Conservation (phyloP, 2,888 invertebrate genomes). For the Scaptomyza polygonia region DNA sequence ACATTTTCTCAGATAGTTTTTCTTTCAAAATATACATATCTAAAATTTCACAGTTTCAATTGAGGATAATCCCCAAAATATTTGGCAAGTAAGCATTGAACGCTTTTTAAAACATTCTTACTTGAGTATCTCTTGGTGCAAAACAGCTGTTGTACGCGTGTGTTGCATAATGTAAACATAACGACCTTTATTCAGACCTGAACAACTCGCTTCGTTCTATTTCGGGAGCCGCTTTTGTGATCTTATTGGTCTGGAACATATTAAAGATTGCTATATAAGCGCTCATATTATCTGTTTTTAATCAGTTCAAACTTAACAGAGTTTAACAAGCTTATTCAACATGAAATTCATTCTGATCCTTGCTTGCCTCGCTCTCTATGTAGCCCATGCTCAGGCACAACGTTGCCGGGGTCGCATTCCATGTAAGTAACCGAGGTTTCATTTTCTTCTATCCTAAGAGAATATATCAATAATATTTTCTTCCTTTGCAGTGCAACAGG, state of each 20-base stretch:
- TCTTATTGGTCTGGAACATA: not conserved
- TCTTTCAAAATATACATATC: too few relatives aligned
- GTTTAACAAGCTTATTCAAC: not conserved
- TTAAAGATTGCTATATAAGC: conserved; percentile 13
- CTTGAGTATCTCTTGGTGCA: too few relatives aligned
- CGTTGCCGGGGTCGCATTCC: not conserved
- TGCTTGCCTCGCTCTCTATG: conserved; percentile 26
- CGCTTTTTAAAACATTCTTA: too few relatives aligned
- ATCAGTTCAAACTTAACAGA: conserved; percentile 19
- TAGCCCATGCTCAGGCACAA: conserved; percentile 27
- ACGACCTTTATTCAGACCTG: not conserved
- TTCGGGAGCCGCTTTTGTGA: not conserved
- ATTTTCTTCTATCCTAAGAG: not conserved
- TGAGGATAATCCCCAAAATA: too few relatives aligned
- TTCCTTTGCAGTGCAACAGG: not conserved
- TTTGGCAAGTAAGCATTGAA: too few relatives aligned
- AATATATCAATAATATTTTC: too few relatives aligned
- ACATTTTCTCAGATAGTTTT: too few relatives aligned
- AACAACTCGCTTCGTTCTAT: not conserved
- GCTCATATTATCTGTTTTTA: not conserved
- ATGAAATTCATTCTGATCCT: conserved; percentile 46
- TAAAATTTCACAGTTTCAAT: too few relatives aligned
- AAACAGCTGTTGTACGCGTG: not conserved
- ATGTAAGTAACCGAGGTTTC: not conserved
- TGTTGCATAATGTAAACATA: not conserved